These are phyloP conservation scores for Odobenus rosmarus DNA, from an alignment of 2,113 vertebrate genomes.

Conservation along the genomic window DNA sequence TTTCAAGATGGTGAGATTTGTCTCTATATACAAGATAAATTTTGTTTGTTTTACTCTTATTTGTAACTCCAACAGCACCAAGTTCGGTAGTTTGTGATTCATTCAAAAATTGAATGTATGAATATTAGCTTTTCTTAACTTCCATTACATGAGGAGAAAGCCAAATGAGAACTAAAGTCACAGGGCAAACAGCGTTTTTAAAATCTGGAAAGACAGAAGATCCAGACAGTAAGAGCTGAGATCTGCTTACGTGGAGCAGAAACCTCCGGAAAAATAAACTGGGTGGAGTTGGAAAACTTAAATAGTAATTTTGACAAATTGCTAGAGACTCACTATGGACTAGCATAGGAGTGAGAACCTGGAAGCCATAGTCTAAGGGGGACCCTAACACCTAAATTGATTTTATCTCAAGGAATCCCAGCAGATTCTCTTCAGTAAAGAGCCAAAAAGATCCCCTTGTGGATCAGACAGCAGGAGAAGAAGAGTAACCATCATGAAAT, in stretches of 20 bases:
- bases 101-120: background rate
- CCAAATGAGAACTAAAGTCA: background rate
- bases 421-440: background rate
- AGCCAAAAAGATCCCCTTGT: background rate
- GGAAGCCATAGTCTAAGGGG: too few relatives aligned
- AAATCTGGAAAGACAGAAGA: background rate
- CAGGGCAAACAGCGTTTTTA: background rate
- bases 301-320: background rate
- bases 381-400: background rate
- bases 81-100: background rate
- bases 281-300: background rate
- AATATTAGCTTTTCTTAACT: background rate
- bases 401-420: background rate
- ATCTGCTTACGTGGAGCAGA: background rate
- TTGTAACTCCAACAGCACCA: background rate
- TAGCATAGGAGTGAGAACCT: background rate
- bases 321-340: background rate
- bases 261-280: background rate
- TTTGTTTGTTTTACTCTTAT: background rate
- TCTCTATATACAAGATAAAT: background rate
- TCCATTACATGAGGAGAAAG: background rate
- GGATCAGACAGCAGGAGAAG: background rate
- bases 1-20: background rate
- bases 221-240: background rate
- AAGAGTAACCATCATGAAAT: background rate